These are phyloP conservation scores for Achlya flavicornis DNA, from an alignment of 2,888 invertebrate species.

Conservation along the genomic window DNA sequence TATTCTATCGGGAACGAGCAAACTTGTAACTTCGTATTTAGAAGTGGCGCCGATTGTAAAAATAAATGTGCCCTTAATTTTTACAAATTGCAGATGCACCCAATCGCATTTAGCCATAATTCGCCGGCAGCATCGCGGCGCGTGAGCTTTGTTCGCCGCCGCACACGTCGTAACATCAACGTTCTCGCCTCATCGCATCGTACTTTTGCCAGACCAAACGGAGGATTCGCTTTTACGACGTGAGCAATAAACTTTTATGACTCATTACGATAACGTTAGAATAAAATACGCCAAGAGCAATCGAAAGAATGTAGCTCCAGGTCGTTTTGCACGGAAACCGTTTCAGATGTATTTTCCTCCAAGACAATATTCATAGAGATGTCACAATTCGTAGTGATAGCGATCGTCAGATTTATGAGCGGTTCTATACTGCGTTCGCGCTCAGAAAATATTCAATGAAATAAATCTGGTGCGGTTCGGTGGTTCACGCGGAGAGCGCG, in stretches of 20 bases:
- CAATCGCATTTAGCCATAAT: slow-evolving; percentile 21
- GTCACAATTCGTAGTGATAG: slow-evolving; percentile 47
- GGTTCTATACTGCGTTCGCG: slow-evolving; percentile 43
- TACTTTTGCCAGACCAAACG: slow-evolving; percentile 50
- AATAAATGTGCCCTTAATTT: slow-evolving; percentile 24
- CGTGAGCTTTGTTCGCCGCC: slow-evolving; percentile 37
- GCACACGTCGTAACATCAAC: slow-evolving; percentile 43
- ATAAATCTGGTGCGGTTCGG: slow-evolving; percentile 67
- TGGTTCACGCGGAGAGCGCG: slow-evolving; percentile 49
- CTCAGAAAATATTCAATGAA: slow-evolving; percentile 58
- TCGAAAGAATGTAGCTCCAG: slow-evolving; percentile 57
- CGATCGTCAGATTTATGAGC: slow-evolving; percentile 60
- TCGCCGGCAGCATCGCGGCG: slow-evolving; percentile 19
- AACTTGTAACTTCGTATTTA: not conserved
- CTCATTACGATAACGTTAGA: slow-evolving; percentile 73
- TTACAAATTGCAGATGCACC: slow-evolving; percentile 28
- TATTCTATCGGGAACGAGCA: not conserved
- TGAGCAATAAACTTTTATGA: slow-evolving; percentile 69
- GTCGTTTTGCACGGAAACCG: slow-evolving; percentile 36
- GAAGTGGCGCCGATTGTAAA: slow-evolving; percentile 10
- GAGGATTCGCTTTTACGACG: slow-evolving; percentile 66
- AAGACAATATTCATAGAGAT: slow-evolving; percentile 54
- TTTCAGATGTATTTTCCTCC: slow-evolving; percentile 44
- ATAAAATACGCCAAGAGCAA: slow-evolving; percentile 65
- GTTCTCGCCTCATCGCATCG: slow-evolving; percentile 46